Conservation (phyloP, 2,113 vertebrate species). For the Microcebus lehilahytsara region DNA sequence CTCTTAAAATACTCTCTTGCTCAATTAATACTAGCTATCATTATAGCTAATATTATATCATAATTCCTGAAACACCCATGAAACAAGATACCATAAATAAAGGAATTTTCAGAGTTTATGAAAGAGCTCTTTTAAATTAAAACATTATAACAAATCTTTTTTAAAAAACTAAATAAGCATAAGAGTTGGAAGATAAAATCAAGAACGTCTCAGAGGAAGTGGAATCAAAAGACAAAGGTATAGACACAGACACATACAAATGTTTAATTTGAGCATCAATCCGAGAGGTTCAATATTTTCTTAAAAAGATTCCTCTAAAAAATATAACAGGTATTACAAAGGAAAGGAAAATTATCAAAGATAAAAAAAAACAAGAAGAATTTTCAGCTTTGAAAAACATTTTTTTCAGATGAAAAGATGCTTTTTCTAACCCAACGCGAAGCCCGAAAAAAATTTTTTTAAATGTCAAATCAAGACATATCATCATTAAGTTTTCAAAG, state of each 20-base stretch:
- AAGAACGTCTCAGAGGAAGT: conserved; percentile 14
- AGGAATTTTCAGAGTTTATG: neutral
- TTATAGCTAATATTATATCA: neutral
- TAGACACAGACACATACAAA: neutral
- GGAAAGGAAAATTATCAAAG: conserved; percentile 25
- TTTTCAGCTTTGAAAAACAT: neutral
- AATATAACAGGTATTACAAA: neutral
- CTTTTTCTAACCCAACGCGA: neutral
- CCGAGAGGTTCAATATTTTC: neutral
- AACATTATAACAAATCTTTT: neutral
- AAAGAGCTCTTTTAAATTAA: conserved; percentile 19
- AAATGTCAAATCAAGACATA: neutral
- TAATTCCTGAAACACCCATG: neutral
- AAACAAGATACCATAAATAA: conserved; percentile 22
- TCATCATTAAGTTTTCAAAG: neutral
- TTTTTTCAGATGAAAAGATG: neutral
- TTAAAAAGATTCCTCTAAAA: conserved; percentile 22
- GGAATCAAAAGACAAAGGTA: neutral
- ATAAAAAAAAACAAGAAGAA: neutral
- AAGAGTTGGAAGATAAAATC: conserved; percentile 13
- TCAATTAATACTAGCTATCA: conserved; percentile 28
- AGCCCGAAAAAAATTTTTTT: neutral
- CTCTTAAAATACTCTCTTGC: conserved; percentile 40
- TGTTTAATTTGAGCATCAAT: neutral
- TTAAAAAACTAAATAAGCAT: conserved; percentile 40